Base-by-base conservation (phyloP, 1,140 invertebrate genomes). In the Phymorhynchus buccinoides region DNA sequence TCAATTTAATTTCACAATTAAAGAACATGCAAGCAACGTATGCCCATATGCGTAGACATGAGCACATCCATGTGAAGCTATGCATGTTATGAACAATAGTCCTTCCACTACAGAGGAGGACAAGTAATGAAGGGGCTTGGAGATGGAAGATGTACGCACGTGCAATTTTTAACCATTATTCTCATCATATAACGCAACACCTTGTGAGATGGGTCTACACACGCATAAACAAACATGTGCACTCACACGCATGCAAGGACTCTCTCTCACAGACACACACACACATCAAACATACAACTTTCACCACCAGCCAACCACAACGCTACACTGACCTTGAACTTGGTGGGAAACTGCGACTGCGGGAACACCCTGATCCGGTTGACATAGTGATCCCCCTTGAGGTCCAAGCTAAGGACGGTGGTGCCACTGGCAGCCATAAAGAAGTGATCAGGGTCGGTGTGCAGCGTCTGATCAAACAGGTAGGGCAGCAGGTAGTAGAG, bases 381-480 rank as follows among this genome's bases (percentile, higher is more conserved):
- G 39, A 91, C 86, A 73, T 87, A 88, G 22, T 83, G 44, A 81
- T 79, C 35, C 41, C 66, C n/a, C 81, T 85, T 39, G 79, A 82
- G 82, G 84, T 86, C 35, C 90, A 83, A 3, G 80, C 87, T 89
- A 0, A 91, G 41, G 12, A 87, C 90, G 56, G 89, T 73, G 14
- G 83, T 42, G 0, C 84, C 62, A 2, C 85, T 41, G n/a, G 82
- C 30, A 1, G 87, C 87, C 78, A 88, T 42, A 80, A 87, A 90
- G 78, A 88, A 90, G 18, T 90, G 88, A 7, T 86, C 35, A 3
- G 35, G 42, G 35, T 82, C 41, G 16, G 73, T 82, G 1, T 62
- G 71, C 66, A 90, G 73, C 0, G 89, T 90, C 81, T 91, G 90
- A 71, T 91, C 90, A 89, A 91, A 91, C 84, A 91, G 66, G 66